These are phyloP conservation scores for Phorcus lineatus DNA, from an alignment of 2,888 invertebrate species.

Conservation along the genomic window DNA sequence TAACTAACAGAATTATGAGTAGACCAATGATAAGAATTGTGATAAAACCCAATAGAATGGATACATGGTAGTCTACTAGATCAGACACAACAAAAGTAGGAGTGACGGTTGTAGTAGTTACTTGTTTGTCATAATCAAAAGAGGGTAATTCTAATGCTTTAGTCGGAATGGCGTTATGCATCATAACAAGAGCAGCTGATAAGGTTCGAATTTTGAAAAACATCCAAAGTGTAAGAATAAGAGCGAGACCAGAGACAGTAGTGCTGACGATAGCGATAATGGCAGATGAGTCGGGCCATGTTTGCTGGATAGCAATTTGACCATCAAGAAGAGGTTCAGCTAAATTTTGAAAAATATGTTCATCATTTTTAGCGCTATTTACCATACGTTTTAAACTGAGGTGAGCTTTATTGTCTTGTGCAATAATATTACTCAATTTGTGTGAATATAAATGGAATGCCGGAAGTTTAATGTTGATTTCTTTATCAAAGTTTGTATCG, in stretches of 20 bases:
- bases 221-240: not conserved
- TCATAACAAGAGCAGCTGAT: not conserved
- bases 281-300: not conserved
- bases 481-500: not conserved
- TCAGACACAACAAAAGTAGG: too few species aligned
- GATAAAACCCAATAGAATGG: too few species aligned
- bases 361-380: not conserved
- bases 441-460: not conserved
- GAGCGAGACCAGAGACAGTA: not conserved
- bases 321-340: conserved; percentile 6
- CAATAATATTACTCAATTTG: not conserved
- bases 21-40: too few species aligned
- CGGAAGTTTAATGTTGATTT: not conserved
- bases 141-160: too few species aligned
- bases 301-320: not conserved
- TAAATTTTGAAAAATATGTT: not conserved
- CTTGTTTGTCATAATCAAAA: too few species aligned
- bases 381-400: not conserved
- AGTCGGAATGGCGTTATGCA: not conserved
- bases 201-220: not conserved
- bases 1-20: too few species aligned
- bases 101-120: too few species aligned
- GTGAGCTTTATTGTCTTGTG: not conserved
- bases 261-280: not conserved
- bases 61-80: too few species aligned